Base-by-base conservation (phyloP, 2,797 vertebrate genomes). In the Lagodon rhomboides region DNA sequence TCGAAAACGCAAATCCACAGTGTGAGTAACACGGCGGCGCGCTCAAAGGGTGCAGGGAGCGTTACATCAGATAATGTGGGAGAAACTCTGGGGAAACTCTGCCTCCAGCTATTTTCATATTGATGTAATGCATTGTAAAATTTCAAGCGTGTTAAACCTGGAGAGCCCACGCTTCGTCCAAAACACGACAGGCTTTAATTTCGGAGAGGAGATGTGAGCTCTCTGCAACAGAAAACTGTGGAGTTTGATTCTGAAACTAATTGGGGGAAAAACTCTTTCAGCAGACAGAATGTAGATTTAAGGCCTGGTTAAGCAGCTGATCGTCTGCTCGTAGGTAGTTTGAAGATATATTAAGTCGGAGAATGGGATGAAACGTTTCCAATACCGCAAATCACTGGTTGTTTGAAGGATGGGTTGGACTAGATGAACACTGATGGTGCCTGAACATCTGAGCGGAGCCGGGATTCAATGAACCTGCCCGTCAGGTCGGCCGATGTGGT, bases 61-160 rank as follows among this genome's bases (percentile, higher is more conserved):
- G 43, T 91, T 88, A 76, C 83, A 85, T 90, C 87, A 90, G 83
- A 89, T 75, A 59, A 82, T 76, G 72, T 38, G 16, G 60, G 47
- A 70, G 74, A 18, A 80, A 69, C 87, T 83, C 79, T 47, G 56
- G 84, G 85, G 80, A 78, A 81, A 59, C 55, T 77, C 73, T 56
- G 82, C 89, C 90, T 75, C 59, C 63, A 88, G 90, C 87, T 87
- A 27, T 89, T 85, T 90, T 85, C 49, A 83, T 79, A 81, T 89
- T 85, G 85, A 80, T 85, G 88, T 77, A 78, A 86, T 79, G 51
- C 66, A 13, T 72, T 78, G 78, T 79, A 84, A 86, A 85, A 86
- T 76, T 56, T 82, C 72, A 51, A 65, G 65, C 72, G 38, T 71
- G 73, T 77, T 79, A 68, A 84, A 79, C 64, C 8, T 67, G 54